Conservation (phyloP, 2,888 invertebrate species). For the Lottia gigantea region DNA sequence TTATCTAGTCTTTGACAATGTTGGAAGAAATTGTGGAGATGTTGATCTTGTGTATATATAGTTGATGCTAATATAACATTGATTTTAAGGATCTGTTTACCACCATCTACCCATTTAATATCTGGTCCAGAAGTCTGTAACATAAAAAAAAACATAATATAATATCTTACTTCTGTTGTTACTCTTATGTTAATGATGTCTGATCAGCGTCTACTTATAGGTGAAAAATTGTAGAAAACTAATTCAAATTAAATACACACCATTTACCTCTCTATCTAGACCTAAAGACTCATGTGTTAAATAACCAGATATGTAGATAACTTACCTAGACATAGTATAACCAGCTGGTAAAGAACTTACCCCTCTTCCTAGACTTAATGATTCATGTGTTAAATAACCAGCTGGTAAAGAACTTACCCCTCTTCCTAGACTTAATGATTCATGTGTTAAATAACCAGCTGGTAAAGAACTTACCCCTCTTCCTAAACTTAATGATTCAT, state of each 20-base stretch:
- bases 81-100: slow-evolving; percentile 87
- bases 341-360: slow-evolving; percentile 89
- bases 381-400: slow-evolving; percentile 58
- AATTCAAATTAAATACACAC: too few relatives aligned
- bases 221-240: too few relatives aligned
- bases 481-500: too few relatives aligned
- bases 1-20: slow-evolving; percentile 85
- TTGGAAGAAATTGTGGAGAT: slow-evolving; percentile 87
- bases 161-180: too few relatives aligned
- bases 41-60: slow-evolving; percentile 86
- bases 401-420: slow-evolving; percentile 69
- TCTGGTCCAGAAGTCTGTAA: slow-evolving; percentile 84
- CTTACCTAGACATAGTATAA: slow-evolving; percentile 90
- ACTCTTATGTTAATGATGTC: too few relatives aligned
- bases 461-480: too few relatives aligned
- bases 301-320: slow-evolving; percentile 88
- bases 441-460: too few relatives aligned
- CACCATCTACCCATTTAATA: slow-evolving; percentile 92
- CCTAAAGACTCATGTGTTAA: slow-evolving; percentile 89
- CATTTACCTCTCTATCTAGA: slow-evolving; percentile 66
- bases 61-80: slow-evolving; percentile 88
- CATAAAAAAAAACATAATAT: background rate
- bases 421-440: too few relatives aligned
- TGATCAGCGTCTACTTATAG: too few relatives aligned
- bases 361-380: slow-evolving; percentile 80